Base-by-base conservation (phyloP, 2,797 vertebrate genomes). In the Toxotes lorentzi region DNA sequence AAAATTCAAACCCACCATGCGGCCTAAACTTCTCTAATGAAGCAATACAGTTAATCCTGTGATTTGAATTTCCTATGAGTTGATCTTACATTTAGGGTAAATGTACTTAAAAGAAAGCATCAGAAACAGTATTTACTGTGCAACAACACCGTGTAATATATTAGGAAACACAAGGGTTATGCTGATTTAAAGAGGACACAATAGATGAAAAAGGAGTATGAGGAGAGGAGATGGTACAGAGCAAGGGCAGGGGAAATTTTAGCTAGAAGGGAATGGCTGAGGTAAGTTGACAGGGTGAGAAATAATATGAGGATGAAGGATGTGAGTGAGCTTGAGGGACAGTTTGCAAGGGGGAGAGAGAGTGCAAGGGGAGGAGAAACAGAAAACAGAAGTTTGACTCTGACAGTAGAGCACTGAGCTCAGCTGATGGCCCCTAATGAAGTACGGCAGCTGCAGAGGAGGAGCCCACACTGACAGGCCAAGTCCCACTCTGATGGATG, bases 381-480 rank as follows among this genome's bases (percentile, higher is more conserved):
- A 84, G 82, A 79, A 86, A 87, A 83, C 83, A 60, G 66, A 72
- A 89, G 81, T 86, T 70, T 86, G 87, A 88, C 76, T 89, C 81
- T 91, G 92, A 92, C 91, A 92, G 90, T 81, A 2, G 76, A 80
- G 87, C 79, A 78, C 81, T 82, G 89, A 90, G 88, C 87, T 88
- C 79, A 82, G 86, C 83, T 91, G 92, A 94, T 90, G 92, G 88
- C 82, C 82, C 78, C 84, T 92, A 92, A 94, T 91, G 92, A 93
- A 92, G 91, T 86, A 81, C 68, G 73, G 89, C 90, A 91, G 91
- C 89, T 91, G 91, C 85, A 85, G 85, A 91, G 91, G 91, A 92
- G 92, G 91, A 91, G 87, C 82, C 70, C 77, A 19, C 48, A 35
- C 78, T 92, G 91, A 92, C 91, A 91, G 88, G 62, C 73, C 14